These are phyloP conservation scores for Neosilurus hyrtlii DNA, from an alignment of 2,797 vertebrate species.

Conservation along the genomic window DNA sequence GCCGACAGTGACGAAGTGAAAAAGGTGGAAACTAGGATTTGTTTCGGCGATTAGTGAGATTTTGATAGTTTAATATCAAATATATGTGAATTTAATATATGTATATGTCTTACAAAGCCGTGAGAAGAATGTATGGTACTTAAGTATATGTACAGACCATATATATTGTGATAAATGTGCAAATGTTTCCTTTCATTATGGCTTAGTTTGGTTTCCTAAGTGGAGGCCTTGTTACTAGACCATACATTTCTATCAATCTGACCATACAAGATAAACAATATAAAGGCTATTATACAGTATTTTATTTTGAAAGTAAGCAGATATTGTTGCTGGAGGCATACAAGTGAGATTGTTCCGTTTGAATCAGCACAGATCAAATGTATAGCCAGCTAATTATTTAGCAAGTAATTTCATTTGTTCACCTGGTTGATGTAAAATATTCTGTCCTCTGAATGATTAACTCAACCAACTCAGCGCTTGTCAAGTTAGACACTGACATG, in stretches of 20 bases:
- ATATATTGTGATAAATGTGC: not conserved
- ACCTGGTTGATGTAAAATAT: not conserved
- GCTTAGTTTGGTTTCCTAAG: no score
- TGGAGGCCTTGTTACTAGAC: not conserved
- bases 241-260: not conserved
- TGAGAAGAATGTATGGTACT: not conserved
- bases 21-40: not conserved
- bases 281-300: not conserved
- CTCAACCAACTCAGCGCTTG: not conserved
- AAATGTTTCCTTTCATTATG: not conserved
- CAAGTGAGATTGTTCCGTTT: not conserved
- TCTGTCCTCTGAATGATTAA: not conserved
- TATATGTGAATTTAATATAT: not conserved
- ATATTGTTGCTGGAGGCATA: not conserved
- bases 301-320: not conserved
- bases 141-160: not conserved
- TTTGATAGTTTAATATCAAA: not conserved
- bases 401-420: not conserved
- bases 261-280: slow-evolving; percentile 1
- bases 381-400: not conserved
- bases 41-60: not conserved
- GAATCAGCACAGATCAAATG: not conserved
- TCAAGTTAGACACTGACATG: not conserved
- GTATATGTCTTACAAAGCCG: no score
- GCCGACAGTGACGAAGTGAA: not conserved